Evolutionary conservation across 2,797 vertebrate species (phyloP), one percentile per base, ranked within the genome.

Genomic region (Anas georgica): DNA sequence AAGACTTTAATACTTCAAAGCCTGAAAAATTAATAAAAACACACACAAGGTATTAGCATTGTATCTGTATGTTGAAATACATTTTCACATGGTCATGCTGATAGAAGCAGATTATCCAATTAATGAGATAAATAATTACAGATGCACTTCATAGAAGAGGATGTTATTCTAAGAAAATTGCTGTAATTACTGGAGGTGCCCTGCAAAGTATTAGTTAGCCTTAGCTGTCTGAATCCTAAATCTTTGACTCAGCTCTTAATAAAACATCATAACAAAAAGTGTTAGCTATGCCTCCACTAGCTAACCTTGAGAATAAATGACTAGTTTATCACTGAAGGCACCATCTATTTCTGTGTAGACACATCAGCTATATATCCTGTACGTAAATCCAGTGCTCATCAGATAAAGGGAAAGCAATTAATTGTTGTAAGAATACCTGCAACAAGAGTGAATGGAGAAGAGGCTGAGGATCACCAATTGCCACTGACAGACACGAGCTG

Each of bases 91-190:
- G 60, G 77, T 76, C 81, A 84, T 64, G 87, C 91, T 93, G 86
- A 72, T 91, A 75, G 91, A 94, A 88, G 66, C 41, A 90, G 68
- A 83, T 94, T 80, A 95, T 92, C 83, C 91, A 66, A 72, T 92
- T 96, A 95, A 70, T 60, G 68, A 93, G 87, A 83, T 85, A 95
- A 92, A 94, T 91, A 94, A 91, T 94, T 91, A 92, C 62, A 93
- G 83, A 82, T 64, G 66, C 63, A 91, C 55, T 95, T 94, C 67
- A 58, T 83, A 52, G 90, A 77, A 74, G 35, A 85, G 25, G 35
- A 52, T 75, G 22, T 87, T 87, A 73, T 86, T 85, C 72, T 85
- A 58, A 59, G 76, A 74, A 93, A 93, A 94, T 88, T 91, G 62
- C 69, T 94, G 56, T 93, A 89, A 93, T 91, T 90, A 89, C 56